Base-by-base conservation (phyloP, 2,113 vertebrate genomes). In the Caracal caracal region DNA sequence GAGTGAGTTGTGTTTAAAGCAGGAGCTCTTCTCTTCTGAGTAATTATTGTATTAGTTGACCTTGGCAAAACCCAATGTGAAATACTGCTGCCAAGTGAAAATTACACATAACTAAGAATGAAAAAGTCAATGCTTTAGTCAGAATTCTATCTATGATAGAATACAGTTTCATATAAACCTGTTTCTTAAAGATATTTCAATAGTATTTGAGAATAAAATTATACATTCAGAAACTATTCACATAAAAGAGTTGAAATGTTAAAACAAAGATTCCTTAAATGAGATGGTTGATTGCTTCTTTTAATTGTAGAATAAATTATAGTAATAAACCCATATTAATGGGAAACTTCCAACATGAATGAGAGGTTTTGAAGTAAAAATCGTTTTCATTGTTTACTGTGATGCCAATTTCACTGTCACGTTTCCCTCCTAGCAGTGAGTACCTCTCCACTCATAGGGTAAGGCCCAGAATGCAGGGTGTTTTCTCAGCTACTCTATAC, bases 21-120 rank as follows among this genome's bases (percentile, higher is more conserved):
- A 66, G 43, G 20, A 78, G 30, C 28, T 93, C 19, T 68, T 79
- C 43, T 63, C 37, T 76, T 92, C 61, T 68, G n/a, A 92, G 56
- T 92, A 66, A 96, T 16, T 78, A 85, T 61, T 86, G 3, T n/a
- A 85, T 83, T 85, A 82, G 2, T 59, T 33, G 59, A 96, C 96
- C 85, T 93, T 96, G 88, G n/a, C 33, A 87, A 56, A 87, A 75
- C 16, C 47, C 66, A 63, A 43, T 78, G 47, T 93, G 56, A 93
- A 97, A 96, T 11, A 88, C 6, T 75, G 24, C 95, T 94, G 71
- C 75, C 86, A 83, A 53, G 82, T 24, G 26, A 71, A 79, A 93
- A 71, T 0, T 1, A 15, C 28, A 94, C 11, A 59, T 5, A 84
- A 79, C 33, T 78, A 84, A 93, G 35, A 86, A 73, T 40, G 85